Evolutionary conservation across 92 coral and sea anemone species (phyloP), one percentile per base, ranked within the genome.

Genomic region (Zoanthus gigantus): DNA sequence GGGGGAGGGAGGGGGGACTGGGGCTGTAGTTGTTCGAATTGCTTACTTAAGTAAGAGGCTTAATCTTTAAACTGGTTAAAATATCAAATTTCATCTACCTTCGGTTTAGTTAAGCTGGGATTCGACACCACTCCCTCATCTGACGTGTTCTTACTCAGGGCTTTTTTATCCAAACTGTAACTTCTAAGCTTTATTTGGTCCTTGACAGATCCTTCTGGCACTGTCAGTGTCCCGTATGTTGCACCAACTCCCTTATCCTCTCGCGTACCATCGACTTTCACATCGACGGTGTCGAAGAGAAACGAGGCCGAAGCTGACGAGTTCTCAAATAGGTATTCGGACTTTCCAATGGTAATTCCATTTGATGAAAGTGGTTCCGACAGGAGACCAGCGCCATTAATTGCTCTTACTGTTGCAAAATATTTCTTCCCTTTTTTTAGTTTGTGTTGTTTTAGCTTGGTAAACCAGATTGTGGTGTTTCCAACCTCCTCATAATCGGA

Each of bases 271-370:
- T 97, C 89, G 15, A 84, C 87, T 57, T 93, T 97, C 73, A 97
- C 94, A 83, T 97, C 91, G 0, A 95, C 98, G 15, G 99, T 97
- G 82, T 97, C 99, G 72, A 95, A 97, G 90, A 97, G 95, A 88
- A 97, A 97, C 47, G 97, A 92, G 5, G 96, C 99, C 10, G 96
- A 88, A 30, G 56, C 90, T 14, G 98, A 89, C 2, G 90, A 76
- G 31, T 95, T 93, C 69, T 96, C 96, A 57, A 97, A 97, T 23
- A 92, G 71, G 83, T 95, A 97, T 85, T 97, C 99, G 0, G 99
- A 93, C 74, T 97, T 97, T 48, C 99, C 99, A 3, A 97, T 97
- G 2, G 91, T 87, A 31, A 97, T 93, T 30, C 99, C 99, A 61
- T 97, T 88, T 1, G 99, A 97, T 6, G 98, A 92, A 72, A 97